Evolutionary conservation across 2,797 vertebrate genomes (phyloP), one percentile per base, ranked within the genome.

Genomic region (Malacoctenus gilli): DNA sequence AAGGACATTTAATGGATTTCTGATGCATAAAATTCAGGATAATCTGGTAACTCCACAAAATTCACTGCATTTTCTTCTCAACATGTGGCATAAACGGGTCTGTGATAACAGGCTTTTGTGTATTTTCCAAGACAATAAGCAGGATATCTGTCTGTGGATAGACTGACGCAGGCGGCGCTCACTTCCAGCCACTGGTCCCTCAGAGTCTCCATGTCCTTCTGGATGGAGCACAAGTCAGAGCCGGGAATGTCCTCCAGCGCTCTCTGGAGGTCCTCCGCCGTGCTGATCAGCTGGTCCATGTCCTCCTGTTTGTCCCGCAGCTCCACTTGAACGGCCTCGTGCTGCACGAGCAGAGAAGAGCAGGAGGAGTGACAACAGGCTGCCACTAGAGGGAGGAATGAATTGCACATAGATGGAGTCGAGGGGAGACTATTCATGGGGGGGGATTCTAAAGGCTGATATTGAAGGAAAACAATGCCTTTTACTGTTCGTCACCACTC

Each of bases 131-230:
- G n/a, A n/a, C n/a, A n/a, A n/a, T n/a, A 28, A 28, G 8, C 8
- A 23, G 12, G 4, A 21, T 56, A 15, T 49, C 43, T 18, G n/a
- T 0, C 14, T 60, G 22, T 46, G 1, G n/a, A 22, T 16, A 48
- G 1, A 3, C 19, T 5, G 7, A 8, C 31, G 11, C 5, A 15
- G 12, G 2, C 13, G 8, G 1, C 13, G 35, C 62, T 82, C 63
- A 97, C 97, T 83, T 94, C 92, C 35, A 97, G 89, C 97, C 97
- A 99, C 77, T 92, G 93, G 83, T 97, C 93, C 87, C 95, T 87
- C 0, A 85, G 85, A 35, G 49, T 75, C 63, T 96, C 92, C 89
- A 93, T 91, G 59, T 97, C 95, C 48, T 62, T 85, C 80, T 93
- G 94, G 62, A 97, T 79, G 0, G 69, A 70, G 37, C 44, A 31